Conservation (phyloP, 2,797 vertebrate species). For the Platalea minor region DNA sequence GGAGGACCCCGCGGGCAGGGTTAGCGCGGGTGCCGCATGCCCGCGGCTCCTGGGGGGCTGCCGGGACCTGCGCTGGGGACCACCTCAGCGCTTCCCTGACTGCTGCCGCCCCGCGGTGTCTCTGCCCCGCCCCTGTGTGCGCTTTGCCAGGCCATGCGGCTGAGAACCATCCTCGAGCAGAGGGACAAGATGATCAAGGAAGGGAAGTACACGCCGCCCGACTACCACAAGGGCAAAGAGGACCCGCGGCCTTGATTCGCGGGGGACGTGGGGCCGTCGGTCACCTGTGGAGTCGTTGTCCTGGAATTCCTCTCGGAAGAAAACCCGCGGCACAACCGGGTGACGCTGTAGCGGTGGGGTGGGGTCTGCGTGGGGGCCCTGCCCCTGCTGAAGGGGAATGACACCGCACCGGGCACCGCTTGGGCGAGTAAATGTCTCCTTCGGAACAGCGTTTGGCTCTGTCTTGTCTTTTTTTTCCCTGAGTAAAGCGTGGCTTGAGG, state of each 20-base stretch:
- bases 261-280: fast-evolving
- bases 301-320: background rate
- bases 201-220: slow-evolving; percentile 82
- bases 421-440: background rate
- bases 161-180: slow-evolving; percentile 78
- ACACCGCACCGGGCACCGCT: fast-evolving
- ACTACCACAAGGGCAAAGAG: slow-evolving; percentile 75
- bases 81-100: fast-evolving
- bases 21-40: fast-evolving
- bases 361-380: background rate
- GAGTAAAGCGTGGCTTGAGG: fast-evolving
- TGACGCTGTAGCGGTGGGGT: fast-evolving
- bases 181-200: slow-evolving; percentile 86
- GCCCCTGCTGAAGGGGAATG: background rate
- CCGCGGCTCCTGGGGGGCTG: fast-evolving
- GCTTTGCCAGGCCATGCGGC: slow-evolving; percentile 72
- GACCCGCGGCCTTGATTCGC: slow-evolving; percentile 66
- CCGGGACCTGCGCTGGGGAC: background rate
- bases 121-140: background rate
- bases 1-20: background rate
- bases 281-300: fast-evolving
- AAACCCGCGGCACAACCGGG: fast-evolving
- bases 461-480: background rate
- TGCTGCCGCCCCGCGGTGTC: background rate
- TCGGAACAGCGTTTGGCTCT: background rate